Conservation (phyloP, 2,113 vertebrate species). For the Centrocercus urophasianus region DNA sequence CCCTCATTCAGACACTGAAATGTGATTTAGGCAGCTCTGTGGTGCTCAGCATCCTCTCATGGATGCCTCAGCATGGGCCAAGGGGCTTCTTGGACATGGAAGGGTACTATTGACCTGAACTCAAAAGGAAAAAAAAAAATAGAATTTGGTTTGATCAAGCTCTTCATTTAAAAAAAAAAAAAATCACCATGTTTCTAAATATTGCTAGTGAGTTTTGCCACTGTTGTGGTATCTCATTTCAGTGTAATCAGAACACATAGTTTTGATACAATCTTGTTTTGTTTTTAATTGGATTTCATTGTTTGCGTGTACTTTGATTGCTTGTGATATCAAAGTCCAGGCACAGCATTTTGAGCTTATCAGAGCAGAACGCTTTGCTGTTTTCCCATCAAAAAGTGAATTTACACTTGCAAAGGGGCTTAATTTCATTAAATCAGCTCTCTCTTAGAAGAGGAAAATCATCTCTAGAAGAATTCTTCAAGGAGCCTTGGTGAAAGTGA, state of each 20-base stretch:
- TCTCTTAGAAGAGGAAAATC: not conserved
- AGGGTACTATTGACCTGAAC: not conserved
- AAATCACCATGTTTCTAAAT: not conserved
- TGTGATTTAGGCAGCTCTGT: fast-evolving
- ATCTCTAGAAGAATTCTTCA: not conserved
- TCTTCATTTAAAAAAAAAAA: not conserved
- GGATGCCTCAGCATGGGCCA: not conserved
- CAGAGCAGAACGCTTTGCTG: not conserved
- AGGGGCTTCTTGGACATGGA: not conserved
- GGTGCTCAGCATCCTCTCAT: not conserved
- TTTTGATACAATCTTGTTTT: not conserved
- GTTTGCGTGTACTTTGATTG: not conserved
- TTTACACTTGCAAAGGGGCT: not conserved
- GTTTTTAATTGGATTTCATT: not conserved
- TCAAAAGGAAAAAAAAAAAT: not conserved
- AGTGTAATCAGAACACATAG: not conserved
- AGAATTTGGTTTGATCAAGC: fast-evolving
- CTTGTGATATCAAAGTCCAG: not conserved
- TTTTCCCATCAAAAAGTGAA: not conserved
- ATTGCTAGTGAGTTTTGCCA: not conserved
- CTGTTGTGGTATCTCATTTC: not conserved
- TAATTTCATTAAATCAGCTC: not conserved
- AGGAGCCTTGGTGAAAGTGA: not conserved
- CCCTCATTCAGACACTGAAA: not conserved
- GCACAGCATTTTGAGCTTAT: not conserved